Base-by-base conservation (phyloP, 2,888 invertebrate genomes). In the Caenorhabditis japonica region DNA sequence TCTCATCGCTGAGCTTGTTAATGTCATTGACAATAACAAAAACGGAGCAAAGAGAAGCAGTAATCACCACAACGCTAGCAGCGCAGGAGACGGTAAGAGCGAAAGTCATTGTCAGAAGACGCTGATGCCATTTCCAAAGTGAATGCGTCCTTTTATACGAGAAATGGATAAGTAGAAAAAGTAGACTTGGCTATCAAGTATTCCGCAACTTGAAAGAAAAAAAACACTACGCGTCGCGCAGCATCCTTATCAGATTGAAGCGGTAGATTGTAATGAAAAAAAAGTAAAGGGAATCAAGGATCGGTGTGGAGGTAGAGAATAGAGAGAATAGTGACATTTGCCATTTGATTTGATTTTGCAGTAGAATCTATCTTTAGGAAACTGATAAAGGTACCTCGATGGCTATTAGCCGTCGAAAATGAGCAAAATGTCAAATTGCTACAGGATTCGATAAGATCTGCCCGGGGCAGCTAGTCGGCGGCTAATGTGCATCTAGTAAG, bases 11-110 rank as follows among this genome's bases (percentile, higher is more conserved):
- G 12, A 79, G 66, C n/a, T 56, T 51, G 56, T 79, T 79, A 43
- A 79, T 77, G 34, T 79, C 79, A 59, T 70, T 64, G 38, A 81
- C 66, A 53, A 81, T 81, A 38, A 75, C 64, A 33, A 59, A 43
- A 62, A 77, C 75, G 3, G 76, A 72, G 39, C 72, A 70, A 17
- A 79, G 55, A 2, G 73, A 66, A 25, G 73, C 75, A 15, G 72
- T 52, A 36, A 73, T 60, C 21, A 72, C 73, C 17, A 71, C 43
- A 19, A 75, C 53, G 61, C 75, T 73, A 4, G 75, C 60, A 23
- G 62, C 69, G 51, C 73, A 76, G 51, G 79, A 62, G 19, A 75
- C 73, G 15, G 77, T 77, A 10, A 79, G 69, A 47, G 74, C 68
- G 56, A 74, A 69, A 19, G 76, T 71, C 78, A 78, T 78, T 41